Percentiles rank a stretch among this genome's conserved stretches.
phyloP scores from a whole-genome alignment of 2,113 vertebrate genomes.

The Pelusios castaneus region DNA sequence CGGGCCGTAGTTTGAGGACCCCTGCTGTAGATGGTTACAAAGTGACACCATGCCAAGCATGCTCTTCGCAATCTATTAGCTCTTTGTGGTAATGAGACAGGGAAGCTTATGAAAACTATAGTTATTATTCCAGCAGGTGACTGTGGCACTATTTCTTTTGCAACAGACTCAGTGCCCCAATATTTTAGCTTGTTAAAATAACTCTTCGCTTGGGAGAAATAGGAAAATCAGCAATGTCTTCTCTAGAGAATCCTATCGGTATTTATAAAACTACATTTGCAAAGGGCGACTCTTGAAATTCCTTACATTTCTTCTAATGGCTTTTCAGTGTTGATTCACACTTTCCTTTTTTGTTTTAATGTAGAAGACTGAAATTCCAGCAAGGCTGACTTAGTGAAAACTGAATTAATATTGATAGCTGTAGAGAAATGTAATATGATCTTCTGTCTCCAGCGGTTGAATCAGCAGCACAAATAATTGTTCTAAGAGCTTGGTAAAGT shows the following conservation, averaged over 20 bases:
- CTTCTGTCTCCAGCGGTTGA: conserved; percentile 28
- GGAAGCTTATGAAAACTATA: background rate
- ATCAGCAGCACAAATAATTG: conserved; percentile 68
- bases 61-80: background rate
- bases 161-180: background rate
- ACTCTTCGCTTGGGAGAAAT: background rate
- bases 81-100: background rate
- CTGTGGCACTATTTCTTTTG: background rate
- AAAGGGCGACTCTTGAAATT: conserved; percentile 15
- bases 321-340: conserved; percentile 52
- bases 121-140: background rate
- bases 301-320: conserved; percentile 24
- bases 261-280: background rate
- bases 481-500: conserved; percentile 43
- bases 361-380: conserved; percentile 64
- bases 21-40: background rate
- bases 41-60: background rate
- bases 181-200: background rate
- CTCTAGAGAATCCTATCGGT: background rate
- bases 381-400: conserved; percentile 68
- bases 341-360: conserved; percentile 33
- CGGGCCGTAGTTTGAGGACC: too few relatives aligned
- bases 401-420: conserved; percentile 60
- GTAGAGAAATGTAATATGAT: conserved; percentile 60
- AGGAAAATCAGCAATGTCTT: background rate